Evolutionary conservation across 2,888 invertebrate species (phyloP).

Genomic region (Cataglyphis livida): DNA sequence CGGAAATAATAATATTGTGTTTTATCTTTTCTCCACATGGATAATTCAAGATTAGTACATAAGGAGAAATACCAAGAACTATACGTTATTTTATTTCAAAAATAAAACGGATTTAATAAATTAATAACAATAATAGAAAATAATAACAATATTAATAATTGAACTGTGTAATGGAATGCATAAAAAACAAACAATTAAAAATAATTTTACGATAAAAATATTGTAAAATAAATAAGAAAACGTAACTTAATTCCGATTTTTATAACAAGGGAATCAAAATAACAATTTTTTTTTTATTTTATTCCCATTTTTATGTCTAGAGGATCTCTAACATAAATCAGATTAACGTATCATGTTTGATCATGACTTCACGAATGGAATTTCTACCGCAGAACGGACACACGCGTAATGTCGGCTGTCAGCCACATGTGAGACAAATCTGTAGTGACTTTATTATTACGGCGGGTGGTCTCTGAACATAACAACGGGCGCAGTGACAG

Average conservation of each 20-base stretch:
- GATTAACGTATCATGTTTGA: not conserved
- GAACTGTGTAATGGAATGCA: not conserved
- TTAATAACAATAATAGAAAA: not conserved
- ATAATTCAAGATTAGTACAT: not conserved
- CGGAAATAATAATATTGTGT: conserved; percentile 14
- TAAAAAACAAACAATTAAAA: not conserved
- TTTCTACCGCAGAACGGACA: conserved; percentile 1
- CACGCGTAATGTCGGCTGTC: conserved; percentile 9
- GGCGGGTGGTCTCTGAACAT: conserved; percentile 41
- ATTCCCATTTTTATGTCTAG: not conserved
- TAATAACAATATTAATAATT: not conserved
- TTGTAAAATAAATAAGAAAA: not conserved
- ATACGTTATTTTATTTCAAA: not conserved
- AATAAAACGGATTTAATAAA: not conserved
- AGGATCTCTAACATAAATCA: not conserved
- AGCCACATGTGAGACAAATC: conserved; percentile 30
- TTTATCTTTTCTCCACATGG: not conserved
- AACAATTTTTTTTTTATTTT: not conserved
- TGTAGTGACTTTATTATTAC: conserved; percentile 60
- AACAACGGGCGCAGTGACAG: not conserved
- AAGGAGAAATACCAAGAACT: not conserved
- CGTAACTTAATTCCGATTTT: not conserved
- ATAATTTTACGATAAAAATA: not conserved
- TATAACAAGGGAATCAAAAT: not conserved
- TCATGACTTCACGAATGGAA: not conserved